Conservation (phyloP, 2,113 vertebrate species). For the Hippolais icterina region DNA sequence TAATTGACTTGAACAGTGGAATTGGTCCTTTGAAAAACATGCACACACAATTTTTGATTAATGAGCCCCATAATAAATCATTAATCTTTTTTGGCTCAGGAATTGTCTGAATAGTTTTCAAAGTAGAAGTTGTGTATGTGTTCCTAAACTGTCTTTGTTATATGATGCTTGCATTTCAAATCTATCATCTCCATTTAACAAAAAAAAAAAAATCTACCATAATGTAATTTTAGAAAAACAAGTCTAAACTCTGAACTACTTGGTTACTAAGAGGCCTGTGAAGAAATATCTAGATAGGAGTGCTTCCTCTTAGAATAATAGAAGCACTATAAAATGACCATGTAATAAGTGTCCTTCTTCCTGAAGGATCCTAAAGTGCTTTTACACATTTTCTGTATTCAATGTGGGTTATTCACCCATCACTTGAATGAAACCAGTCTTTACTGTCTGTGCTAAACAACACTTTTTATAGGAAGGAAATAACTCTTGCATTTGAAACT, state of each 20-base stretch:
- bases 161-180: slow-evolving; percentile 42
- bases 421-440: slow-evolving; percentile 46
- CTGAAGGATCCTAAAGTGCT: slow-evolving; percentile 31
- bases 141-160: slow-evolving; percentile 42
- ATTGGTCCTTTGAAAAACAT: slow-evolving; percentile 61
- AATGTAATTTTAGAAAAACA: slow-evolving; percentile 31
- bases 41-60: slow-evolving; percentile 74
- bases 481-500: slow-evolving; percentile 40
- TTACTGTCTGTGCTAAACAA: slow-evolving; percentile 20
- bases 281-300: slow-evolving; percentile 21
- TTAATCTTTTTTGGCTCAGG: slow-evolving; percentile 77
- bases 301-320: slow-evolving; percentile 45
- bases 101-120: slow-evolving; percentile 58
- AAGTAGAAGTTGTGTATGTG: slow-evolving; percentile 22
- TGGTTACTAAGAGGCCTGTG: neutral
- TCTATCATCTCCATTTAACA: slow-evolving; percentile 28
- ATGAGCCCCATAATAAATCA: slow-evolving; percentile 79
- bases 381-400: slow-evolving; percentile 47
- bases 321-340: slow-evolving; percentile 15
- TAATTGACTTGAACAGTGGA: slow-evolving; percentile 76
- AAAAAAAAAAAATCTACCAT: neutral
- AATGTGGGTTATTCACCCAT: slow-evolving; percentile 37
- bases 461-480: slow-evolving; percentile 45
- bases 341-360: slow-evolving; percentile 36
- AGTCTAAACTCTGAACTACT: neutral